Evolutionary conservation across 2,113 vertebrate species (phyloP).

Genomic region (Panthera leo): DNA sequence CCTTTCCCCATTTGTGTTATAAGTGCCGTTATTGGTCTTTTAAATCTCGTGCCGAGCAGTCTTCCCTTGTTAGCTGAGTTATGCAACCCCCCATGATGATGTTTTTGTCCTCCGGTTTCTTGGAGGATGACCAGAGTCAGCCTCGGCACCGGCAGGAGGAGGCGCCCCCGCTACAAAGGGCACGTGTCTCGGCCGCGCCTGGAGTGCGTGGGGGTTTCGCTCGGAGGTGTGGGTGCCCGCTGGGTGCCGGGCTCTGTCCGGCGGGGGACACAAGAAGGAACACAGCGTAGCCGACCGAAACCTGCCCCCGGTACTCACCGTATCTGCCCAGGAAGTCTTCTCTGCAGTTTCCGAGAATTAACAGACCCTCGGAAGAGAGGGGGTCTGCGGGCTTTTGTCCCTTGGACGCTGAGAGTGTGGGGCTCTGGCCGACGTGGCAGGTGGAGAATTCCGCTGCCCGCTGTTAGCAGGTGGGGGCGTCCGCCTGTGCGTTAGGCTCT

Average conservation of each 20-base stretch:
- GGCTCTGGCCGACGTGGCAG: fast-evolving
- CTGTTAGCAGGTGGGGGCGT: too few species aligned
- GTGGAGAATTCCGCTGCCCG: fast-evolving
- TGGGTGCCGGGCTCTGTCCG: too few species aligned
- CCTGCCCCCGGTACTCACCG: neutral
- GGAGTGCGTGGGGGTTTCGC: neutral
- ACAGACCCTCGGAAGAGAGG: neutral
- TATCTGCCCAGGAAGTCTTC: neutral
- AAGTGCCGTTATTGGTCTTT: neutral
- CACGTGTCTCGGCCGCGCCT: neutral
- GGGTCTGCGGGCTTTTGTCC: neutral
- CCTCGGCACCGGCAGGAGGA: neutral
- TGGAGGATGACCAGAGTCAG: neutral
- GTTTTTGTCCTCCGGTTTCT: neutral
- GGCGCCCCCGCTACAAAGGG: neutral
- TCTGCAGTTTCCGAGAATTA: neutral
- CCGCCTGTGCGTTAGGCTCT: too few species aligned
- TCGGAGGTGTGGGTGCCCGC: neutral
- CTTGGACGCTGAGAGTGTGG: neutral
- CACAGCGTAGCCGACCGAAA: neutral
- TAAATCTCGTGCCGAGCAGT: neutral
- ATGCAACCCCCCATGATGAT: fast-evolving
- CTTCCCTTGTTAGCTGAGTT: neutral
- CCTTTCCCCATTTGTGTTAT: neutral
- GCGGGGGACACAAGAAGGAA: too few species aligned